Percentiles rank a stretch among this genome's conserved stretches.
These are phyloP conservation scores for Barnardius zonarius DNA, from an alignment of 2,113 vertebrate species.

Conservation along the genomic window DNA sequence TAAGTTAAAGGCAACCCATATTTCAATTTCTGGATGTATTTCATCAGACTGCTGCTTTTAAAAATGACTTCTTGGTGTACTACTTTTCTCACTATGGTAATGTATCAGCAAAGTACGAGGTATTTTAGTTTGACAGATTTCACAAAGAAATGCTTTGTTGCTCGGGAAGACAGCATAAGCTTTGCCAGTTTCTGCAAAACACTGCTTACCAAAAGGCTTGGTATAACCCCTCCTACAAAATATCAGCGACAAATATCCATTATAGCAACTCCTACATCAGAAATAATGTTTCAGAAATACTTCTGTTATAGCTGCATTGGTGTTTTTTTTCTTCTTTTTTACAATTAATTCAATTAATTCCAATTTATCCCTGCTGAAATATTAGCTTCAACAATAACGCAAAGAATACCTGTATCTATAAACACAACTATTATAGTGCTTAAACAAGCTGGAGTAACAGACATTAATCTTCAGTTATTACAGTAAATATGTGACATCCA, in stretches of 20 bases:
- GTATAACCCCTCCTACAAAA: conserved; percentile 9
- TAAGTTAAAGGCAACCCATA: background rate
- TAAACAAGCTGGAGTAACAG: conserved; percentile 13
- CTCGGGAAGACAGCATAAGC: background rate
- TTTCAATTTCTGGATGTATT: background rate
- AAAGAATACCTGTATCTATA: conserved; percentile 11
- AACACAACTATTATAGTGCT: conserved; percentile 26
- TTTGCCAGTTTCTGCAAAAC: conserved; percentile 36
- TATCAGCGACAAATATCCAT: background rate
- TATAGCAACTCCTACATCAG: background rate
- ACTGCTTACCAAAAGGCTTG: background rate
- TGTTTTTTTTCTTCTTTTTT: background rate
- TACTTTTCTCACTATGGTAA: conserved; percentile 15
- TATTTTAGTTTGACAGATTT: conserved; percentile 39
- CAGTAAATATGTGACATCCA: conserved; percentile 51
- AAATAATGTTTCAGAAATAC: background rate
- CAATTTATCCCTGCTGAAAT: background rate
- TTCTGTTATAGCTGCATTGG: background rate
- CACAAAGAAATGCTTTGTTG: conserved; percentile 23
- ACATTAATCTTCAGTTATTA: conserved; percentile 46
- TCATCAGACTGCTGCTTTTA: background rate
- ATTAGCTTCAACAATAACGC: background rate
- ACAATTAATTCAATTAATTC: background rate
- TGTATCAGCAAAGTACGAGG: background rate
- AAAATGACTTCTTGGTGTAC: background rate